A percentile compares a stretch with the other conserved stretches of the same genome.
These are phyloP conservation scores for Sycophila texana DNA, from an alignment of 2,888 invertebrate genomes.

Conservation along the genomic window DNA sequence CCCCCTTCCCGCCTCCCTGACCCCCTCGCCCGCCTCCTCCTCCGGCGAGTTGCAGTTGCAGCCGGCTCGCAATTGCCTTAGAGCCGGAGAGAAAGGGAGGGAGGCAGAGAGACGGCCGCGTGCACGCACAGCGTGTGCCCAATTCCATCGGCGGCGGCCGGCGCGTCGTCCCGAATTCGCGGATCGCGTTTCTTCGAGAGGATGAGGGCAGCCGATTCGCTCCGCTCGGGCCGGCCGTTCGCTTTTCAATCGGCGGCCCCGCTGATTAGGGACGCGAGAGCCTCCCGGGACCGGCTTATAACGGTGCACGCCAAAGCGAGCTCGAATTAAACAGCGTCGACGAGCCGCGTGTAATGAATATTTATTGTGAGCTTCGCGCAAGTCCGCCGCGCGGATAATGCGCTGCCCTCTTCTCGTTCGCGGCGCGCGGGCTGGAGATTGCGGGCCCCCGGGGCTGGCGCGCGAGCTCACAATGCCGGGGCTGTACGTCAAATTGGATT, in stretches of 20 bases:
- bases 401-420: not conserved
- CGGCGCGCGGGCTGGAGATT: not conserved
- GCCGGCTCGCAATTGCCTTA: conserved; percentile 71
- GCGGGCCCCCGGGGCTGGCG: too few species aligned
- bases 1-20: not conserved
- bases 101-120: conserved; percentile 53
- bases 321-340: conserved; percentile 43
- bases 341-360: not conserved
- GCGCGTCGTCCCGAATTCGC: conserved; percentile 48
- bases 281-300: conserved; percentile 10
- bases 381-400: not conserved
- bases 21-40: not conserved
- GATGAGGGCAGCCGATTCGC: not conserved
- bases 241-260: conserved; percentile 27
- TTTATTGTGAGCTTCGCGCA: conserved; percentile 6
- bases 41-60: conserved; percentile 35
- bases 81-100: conserved; percentile 61
- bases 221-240: not conserved
- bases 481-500: too few species aligned
- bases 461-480: too few species aligned
- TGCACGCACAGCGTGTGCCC: conserved; percentile 68
- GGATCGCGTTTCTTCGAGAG: conserved; percentile 48
- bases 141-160: conserved; percentile 62
- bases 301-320: conserved; percentile 30
- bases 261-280: conserved; percentile 49